Conservation (phyloP, 2,113 vertebrate species). For the Formicarius rufipectus region DNA sequence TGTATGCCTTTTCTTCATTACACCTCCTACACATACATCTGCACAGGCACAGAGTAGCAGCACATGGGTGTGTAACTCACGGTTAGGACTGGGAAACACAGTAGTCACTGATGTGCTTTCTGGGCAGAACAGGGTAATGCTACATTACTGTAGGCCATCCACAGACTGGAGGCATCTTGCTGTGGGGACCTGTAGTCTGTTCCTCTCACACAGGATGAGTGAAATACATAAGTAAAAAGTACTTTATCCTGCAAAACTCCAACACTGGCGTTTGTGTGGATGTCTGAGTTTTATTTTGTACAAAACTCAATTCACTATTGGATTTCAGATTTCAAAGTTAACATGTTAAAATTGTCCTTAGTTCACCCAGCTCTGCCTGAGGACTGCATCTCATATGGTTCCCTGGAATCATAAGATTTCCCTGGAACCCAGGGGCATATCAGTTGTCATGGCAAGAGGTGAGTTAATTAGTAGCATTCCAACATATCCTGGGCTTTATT, state of each 20-base stretch:
- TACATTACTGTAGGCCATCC: not conserved
- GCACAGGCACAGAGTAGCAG: not conserved
- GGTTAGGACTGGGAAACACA: not conserved
- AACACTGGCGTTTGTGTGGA: not conserved
- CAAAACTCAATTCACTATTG: not conserved
- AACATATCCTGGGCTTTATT: conserved; percentile 12
- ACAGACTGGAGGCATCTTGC: not conserved
- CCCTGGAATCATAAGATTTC: not conserved
- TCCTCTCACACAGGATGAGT: not conserved
- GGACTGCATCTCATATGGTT: not conserved
- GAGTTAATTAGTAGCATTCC: conserved; percentile 42
- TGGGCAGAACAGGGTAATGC: not conserved
- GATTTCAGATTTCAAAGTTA: not conserved
- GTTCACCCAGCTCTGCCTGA: not conserved
- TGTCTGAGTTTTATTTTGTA: not conserved
- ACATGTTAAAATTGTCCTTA: conserved; percentile 9
- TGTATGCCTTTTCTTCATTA: not conserved
- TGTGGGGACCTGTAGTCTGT: not conserved
- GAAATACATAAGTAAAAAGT: not conserved
- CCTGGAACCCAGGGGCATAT: not conserved
- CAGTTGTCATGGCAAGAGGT: not conserved
- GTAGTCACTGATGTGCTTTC: not conserved
- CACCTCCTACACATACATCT: not conserved
- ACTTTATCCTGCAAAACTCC: not conserved
- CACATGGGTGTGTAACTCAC: not conserved